Evolutionary conservation across 2,888 invertebrate species (phyloP), one percentile per base, ranked within the genome.

Genomic region (Epinotia nisella): DNA sequence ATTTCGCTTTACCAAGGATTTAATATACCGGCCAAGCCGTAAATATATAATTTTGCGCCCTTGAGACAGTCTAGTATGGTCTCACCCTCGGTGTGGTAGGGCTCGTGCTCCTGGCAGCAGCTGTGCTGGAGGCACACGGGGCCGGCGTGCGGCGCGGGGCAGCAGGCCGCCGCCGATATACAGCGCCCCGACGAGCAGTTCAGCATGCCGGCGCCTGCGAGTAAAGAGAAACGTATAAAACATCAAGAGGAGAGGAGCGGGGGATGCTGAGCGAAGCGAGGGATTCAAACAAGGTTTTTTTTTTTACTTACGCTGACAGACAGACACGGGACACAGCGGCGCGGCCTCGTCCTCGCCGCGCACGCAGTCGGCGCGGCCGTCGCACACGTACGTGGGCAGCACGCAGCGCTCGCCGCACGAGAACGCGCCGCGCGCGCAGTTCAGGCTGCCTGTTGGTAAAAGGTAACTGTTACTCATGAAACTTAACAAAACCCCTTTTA

Each of bases 101-200:
- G 9, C 81, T 80, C 66, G 72, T 89, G 85, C 76, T 92, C 90
- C 58, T 84, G 83, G 80, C 94, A 94, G 85, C 94, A 94, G 21
- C 85, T 78, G 3, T 91, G 92, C 77, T 91, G 91, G 15, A 80
- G 81, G 75, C 93, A 93, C 64, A 90, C 81, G 41, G 85, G 41
- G 21, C 17, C 59, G 3, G 78, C 76, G 55, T 56, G 24, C 68
- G 79, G 87, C 67, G 79, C 89, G 87, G 86, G 88, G 68, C 95
- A 95, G 64, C 94, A 95, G 78, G 95, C 94, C 10, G 90, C 87
- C 71, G 87, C 89, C 1, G 94, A 88, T 39, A 95, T 94, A 77
- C 95, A 95, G 21, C 93, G 92, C 0, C 95, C 95, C 9, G 89
- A 85, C 0, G 91, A 87, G 61, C 95, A 95, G 78, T 93, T 93